Percentiles rank a stretch among this genome's conserved stretches.
Conservation (phyloP, 2,888 invertebrate species). For the Drosophila paranaensis region DNA sequence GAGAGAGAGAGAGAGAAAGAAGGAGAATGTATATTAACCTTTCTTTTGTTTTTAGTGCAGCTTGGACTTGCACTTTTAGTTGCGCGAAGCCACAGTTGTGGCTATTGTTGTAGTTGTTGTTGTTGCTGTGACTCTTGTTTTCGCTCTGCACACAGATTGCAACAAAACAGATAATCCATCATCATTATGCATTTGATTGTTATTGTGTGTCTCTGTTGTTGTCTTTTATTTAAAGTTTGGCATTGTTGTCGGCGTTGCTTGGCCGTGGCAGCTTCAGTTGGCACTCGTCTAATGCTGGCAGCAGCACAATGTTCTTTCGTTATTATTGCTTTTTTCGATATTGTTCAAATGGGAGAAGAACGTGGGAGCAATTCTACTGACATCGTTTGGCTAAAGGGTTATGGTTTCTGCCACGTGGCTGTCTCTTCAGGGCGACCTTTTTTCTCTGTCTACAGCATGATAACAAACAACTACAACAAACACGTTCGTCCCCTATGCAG, state of each 20-base stretch:
- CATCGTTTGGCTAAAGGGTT: constrained; percentile 23
- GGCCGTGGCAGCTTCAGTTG: constrained; percentile 32
- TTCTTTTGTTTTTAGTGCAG: constrained; percentile 24
- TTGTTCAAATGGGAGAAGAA: constrained; percentile 34
- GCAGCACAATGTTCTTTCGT: constrained; percentile 45
- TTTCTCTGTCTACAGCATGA: constrained; percentile 13
- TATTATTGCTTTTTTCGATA: constrained; percentile 18
- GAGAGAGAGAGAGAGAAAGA: background rate
- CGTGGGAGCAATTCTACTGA: constrained; percentile 40
- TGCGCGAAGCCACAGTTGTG: constrained; percentile 17
- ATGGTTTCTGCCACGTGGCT: constrained; percentile 42
- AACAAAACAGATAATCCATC: constrained; percentile 74
- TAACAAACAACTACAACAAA: constrained; percentile 13
- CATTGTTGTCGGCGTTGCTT: constrained; percentile 32
- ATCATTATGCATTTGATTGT: constrained; percentile 70
- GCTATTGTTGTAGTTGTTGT: constrained; percentile 11
- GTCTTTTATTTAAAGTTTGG: constrained; percentile 31
- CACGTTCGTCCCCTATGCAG: constrained; percentile 7
- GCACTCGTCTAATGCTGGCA: constrained; percentile 50
- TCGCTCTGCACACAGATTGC: constrained; percentile 45
- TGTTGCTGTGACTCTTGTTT: constrained; percentile 44
- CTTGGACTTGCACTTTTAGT: constrained; percentile 37
- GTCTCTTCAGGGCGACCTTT: constrained; percentile 24
- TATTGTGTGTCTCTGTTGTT: constrained; percentile 32
- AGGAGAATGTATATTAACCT: constrained; percentile 37